A percentile compares a stretch with the other conserved stretches of the same genome.
These are phyloP conservation scores for Orbicella faveolata DNA, from an alignment of 64 coral and sea anemone genomes.

Conservation along the genomic window DNA sequence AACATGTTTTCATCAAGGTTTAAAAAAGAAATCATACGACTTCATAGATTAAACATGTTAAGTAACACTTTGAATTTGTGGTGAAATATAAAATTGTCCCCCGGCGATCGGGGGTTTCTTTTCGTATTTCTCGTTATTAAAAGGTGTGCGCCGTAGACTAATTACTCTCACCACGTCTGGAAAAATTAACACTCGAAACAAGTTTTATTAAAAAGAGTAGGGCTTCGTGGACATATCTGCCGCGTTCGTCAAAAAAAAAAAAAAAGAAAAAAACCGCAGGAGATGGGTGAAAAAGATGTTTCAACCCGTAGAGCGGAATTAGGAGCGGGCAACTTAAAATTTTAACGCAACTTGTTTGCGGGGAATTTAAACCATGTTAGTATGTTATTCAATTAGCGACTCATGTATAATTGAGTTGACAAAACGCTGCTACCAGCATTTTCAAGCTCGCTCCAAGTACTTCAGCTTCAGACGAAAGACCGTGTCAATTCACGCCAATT, in stretches of 20 bases:
- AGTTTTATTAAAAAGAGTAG: neutral
- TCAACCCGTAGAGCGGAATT: neutral
- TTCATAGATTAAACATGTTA: neutral
- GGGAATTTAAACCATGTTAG: slow-evolving; percentile 34
- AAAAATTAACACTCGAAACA: neutral
- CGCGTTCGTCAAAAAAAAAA: neutral
- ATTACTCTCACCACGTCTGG: neutral
- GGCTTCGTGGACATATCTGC: neutral
- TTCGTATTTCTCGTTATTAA: neutral
- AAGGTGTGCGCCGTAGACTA: neutral
- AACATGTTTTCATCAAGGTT: neutral
- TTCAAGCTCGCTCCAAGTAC: neutral
- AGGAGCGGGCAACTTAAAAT: slow-evolving; percentile 1
- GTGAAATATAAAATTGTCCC: neutral
- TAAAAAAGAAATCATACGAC: neutral
- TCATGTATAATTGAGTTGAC: slow-evolving; percentile 70
- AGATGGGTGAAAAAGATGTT: no score
- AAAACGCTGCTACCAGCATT: neutral
- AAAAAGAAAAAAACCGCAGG: no score
- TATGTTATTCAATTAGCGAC: slow-evolving; percentile 72
- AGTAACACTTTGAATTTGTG: no score
- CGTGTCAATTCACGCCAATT: slow-evolving; percentile 38
- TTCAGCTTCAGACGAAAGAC: neutral
- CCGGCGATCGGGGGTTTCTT: neutral
- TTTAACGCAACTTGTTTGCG: neutral